phyloP scores from a whole-genome alignment of 1,140 invertebrate genomes.

The Macrotrachela quadricornifera region DNA sequence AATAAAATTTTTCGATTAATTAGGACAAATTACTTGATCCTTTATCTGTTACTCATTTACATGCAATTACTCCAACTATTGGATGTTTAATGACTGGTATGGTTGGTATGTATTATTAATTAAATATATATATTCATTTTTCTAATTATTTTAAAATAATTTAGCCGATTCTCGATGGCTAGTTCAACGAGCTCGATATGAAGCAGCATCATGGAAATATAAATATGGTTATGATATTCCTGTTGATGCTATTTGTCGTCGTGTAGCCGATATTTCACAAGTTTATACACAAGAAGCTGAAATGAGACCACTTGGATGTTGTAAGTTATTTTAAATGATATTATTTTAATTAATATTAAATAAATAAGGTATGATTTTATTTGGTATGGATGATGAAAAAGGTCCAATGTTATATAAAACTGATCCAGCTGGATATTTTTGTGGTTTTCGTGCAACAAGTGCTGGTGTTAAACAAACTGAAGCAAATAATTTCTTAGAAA shows the following conservation, averaged over 20 bases:
- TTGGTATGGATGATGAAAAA: constrained; percentile 68
- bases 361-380: constrained; percentile 53
- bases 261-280: constrained; percentile 91
- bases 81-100: constrained; percentile 98
- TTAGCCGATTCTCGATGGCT: constrained; percentile 81
- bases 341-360: neutral
- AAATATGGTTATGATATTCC: constrained; percentile 89
- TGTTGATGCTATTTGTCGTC: constrained; percentile 68
- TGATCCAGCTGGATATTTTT: constrained; percentile 94
- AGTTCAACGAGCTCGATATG: constrained; percentile 84
- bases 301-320: constrained; percentile 92
- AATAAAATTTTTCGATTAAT: no score
- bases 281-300: constrained; percentile 99
- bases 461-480: constrained; percentile 89
- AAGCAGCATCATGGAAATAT: constrained; percentile 91
- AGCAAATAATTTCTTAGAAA: constrained; percentile 86
- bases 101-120: constrained; percentile 47
- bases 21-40: constrained; percentile 79
- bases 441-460: constrained; percentile 71
- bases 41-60: constrained; percentile 73
- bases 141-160: constrained; percentile 3
- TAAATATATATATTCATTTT: no score
- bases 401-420: constrained; percentile 81
- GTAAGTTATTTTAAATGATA: constrained; percentile 32
- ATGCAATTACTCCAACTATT: constrained; percentile 66